Evolutionary conservation across 2,797 vertebrate genomes (phyloP).

Genomic region (Phataginus tetradactyla): DNA sequence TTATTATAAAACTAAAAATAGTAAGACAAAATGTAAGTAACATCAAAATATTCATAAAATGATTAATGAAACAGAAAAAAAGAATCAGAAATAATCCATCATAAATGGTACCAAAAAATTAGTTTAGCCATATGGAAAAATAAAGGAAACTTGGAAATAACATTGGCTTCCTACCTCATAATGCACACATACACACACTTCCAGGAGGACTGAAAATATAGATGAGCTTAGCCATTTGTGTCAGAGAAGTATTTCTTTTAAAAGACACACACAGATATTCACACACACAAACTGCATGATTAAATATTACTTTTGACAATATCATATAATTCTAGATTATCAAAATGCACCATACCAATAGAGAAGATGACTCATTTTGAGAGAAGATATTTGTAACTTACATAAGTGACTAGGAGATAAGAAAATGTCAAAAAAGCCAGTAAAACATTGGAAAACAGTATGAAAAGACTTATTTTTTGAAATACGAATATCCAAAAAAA

Average conservation of each 20-base stretch:
- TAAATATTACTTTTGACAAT: background rate
- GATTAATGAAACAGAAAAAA: conserved; percentile 27
- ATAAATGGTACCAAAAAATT: background rate
- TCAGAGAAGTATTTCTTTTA: conserved; percentile 33
- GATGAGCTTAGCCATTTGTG: background rate
- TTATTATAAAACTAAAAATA: background rate
- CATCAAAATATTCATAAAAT: background rate
- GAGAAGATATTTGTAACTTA: background rate
- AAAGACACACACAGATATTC: background rate
- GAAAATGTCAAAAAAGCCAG: background rate
- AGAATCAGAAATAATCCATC: background rate
- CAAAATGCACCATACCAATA: background rate
- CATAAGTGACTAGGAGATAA: background rate
- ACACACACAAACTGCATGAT: background rate
- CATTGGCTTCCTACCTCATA: background rate
- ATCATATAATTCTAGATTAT: background rate
- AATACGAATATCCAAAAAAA: background rate
- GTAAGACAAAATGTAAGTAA: background rate
- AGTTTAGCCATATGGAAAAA: background rate
- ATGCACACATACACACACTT: background rate
- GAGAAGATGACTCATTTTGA: background rate
- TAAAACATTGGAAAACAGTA: background rate
- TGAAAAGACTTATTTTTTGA: background rate
- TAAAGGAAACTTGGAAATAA: background rate
- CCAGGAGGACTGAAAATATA: background rate